These are phyloP conservation scores for Sesamia inferens DNA, from an alignment of 2,888 invertebrate genomes.

Conservation along the genomic window DNA sequence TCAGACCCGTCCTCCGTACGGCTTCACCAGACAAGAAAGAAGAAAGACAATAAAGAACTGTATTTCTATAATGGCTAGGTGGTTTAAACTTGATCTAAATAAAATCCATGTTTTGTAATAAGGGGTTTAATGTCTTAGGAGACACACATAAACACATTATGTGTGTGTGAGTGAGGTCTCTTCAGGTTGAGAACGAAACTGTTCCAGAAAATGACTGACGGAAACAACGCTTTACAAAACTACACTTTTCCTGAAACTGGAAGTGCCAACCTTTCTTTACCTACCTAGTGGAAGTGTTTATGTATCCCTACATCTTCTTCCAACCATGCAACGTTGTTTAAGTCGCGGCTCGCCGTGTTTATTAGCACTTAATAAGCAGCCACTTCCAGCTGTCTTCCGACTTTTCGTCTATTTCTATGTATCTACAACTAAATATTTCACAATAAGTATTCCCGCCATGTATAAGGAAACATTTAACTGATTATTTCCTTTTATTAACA, in stretches of 20 bases:
- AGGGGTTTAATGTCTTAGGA: too few species aligned
- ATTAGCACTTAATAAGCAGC: slow-evolving; percentile 34
- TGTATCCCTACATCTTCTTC: slow-evolving; percentile 13
- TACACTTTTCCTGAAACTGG: background rate
- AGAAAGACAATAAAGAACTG: too few species aligned
- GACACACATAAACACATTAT: too few species aligned
- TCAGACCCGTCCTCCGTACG: too few species aligned
- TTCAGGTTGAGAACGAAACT: background rate
- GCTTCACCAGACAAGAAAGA: too few species aligned
- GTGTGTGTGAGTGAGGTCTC: too few species aligned
- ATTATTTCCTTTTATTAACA: slow-evolving; percentile 48
- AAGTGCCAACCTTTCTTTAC: background rate
- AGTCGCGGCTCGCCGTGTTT: slow-evolving; percentile 21
- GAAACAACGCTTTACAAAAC: background rate
- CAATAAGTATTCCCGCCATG: slow-evolving; percentile 32
- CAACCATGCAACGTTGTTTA: slow-evolving; percentile 13
- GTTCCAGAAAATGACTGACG: background rate
- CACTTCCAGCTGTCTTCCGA: slow-evolving; percentile 22
- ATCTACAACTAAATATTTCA: slow-evolving; percentile 20
- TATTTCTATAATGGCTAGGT: too few species aligned
- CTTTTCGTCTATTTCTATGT: slow-evolving; percentile 23
- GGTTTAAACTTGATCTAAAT: too few species aligned
- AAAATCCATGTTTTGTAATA: too few species aligned
- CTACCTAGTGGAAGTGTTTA: background rate
- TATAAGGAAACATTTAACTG: slow-evolving; percentile 44